Evolutionary conservation across 2,888 invertebrate species (phyloP).

Genomic region (Hoplodrina ambigua): DNA sequence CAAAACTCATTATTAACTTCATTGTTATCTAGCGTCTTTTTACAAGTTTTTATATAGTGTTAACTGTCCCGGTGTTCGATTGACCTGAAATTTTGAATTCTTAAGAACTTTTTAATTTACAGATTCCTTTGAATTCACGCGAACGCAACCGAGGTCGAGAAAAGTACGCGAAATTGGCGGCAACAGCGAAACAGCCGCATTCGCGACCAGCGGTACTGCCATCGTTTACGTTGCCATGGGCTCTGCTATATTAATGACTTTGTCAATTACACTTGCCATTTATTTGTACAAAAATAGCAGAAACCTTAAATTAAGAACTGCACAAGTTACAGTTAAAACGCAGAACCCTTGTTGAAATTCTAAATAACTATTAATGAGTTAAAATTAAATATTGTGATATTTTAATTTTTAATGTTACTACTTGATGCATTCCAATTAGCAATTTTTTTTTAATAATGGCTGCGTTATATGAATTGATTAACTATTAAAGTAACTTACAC

Average conservation of each 20-base stretch:
- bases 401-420: slow-evolving; percentile 64
- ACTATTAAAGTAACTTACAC: slow-evolving; percentile 69
- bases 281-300: slow-evolving; percentile 72
- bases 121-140: slow-evolving; percentile 83
- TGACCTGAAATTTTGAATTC: too few species aligned
- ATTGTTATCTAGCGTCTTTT: too few species aligned
- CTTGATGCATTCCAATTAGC: slow-evolving; percentile 61
- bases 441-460: slow-evolving; percentile 64
- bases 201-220: slow-evolving; percentile 64
- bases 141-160: slow-evolving; percentile 81
- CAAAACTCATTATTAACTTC: too few species aligned
- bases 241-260: slow-evolving; percentile 71
- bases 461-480: slow-evolving; percentile 65
- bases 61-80: too few species aligned
- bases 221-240: slow-evolving; percentile 75
- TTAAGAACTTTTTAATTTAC: slow-evolving; percentile 71
- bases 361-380: slow-evolving; percentile 65
- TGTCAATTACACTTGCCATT: slow-evolving; percentile 74
- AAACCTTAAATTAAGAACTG: slow-evolving; percentile 61
- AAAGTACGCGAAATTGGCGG: slow-evolving; percentile 78
- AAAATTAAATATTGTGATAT: slow-evolving; percentile 76
- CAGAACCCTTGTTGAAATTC: slow-evolving; percentile 63
- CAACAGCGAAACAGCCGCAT: slow-evolving; percentile 56
- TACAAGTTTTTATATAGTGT: too few species aligned
- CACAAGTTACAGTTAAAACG: slow-evolving; percentile 24